Conservation (phyloP, 2,113 vertebrate genomes). For the Cygnus buccinator region DNA sequence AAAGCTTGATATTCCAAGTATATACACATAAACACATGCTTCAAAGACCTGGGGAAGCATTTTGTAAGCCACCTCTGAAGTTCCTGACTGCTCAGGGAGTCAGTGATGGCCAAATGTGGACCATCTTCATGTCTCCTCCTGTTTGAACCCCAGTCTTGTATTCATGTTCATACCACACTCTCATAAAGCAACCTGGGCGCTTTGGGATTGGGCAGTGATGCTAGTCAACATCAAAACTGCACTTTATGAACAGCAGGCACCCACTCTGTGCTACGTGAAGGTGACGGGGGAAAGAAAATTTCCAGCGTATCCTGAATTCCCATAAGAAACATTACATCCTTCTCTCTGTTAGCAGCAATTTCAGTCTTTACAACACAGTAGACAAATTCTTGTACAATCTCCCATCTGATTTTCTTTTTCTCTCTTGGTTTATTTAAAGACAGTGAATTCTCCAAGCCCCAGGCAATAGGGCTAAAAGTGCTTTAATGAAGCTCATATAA, state of each 20-base stretch:
- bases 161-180: not conserved
- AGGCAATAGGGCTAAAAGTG: not conserved
- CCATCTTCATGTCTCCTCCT: not conserved
- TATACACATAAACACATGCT: not conserved
- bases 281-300: not conserved
- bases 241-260: not conserved
- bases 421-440: conserved; percentile 3
- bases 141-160: not conserved
- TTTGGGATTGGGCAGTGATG: not conserved
- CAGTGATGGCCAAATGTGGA: not conserved
- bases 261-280: not conserved
- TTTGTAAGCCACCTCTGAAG: not conserved
- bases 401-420: not conserved
- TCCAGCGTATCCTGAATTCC: not conserved
- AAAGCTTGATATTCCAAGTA: not conserved
- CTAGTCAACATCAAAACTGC: not conserved
- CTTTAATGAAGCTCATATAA: conserved; percentile 4
- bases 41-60: not conserved
- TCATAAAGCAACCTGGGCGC: not conserved
- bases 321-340: not conserved
- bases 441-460: conserved; percentile 2
- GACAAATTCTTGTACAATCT: not conserved
- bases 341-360: not conserved
- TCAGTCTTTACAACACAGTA: accelerated
- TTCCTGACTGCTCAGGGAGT: not conserved